Evolutionary conservation across 2,113 vertebrate species (phyloP), one percentile per base, ranked within the genome.

Genomic region (Ceyx cyanopectus): DNA sequence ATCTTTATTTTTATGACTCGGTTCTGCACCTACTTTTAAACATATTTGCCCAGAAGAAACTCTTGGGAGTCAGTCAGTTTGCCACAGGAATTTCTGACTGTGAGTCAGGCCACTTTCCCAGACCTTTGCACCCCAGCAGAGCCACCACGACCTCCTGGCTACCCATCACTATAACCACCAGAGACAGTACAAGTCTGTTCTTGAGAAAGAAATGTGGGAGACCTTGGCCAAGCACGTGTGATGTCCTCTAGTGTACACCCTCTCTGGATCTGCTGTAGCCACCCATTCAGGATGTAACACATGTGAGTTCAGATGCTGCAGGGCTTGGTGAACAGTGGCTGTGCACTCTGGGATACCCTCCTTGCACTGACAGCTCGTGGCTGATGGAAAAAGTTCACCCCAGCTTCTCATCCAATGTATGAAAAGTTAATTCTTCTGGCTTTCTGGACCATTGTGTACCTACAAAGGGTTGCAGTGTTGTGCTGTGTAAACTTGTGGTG

Each of bases 21-120:
- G 23, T 63, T 91, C 93, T 80, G 30, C 84, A 82, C 58, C 72
- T 92, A 68, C 82, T 89, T 91, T 85, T 80, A 80, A 62, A 66
- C 3, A 6, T 32, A 24, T 58, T 86, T 83, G 40, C 81, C 34
- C 45, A 57, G 74, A 76, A 87, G 66, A 48, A 91, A 34, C 68
- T 48, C 29, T 10, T 29, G 24, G 63, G 43, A 82, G 68, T 76
- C 74, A 61, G 77, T 69, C 46, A 46, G 41, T 76, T 89, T 18
- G 22, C 81, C 40, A 3, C 26, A 20, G 69, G 46, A n/a, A 40
- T 87, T 79, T 85, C 43, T 48, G 61, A 40, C 37, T 43, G 23
- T 37, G 57, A 30, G 66, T 80, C 68, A 65, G 54, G 80, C 43
- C 48, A 80, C 43, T 62, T 79, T 23, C 69, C 23, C 17, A 43